Evolutionary conservation across 2,797 vertebrate genomes (phyloP), one percentile per base, ranked within the genome.

Genomic region (Clarias pachynema): DNA sequence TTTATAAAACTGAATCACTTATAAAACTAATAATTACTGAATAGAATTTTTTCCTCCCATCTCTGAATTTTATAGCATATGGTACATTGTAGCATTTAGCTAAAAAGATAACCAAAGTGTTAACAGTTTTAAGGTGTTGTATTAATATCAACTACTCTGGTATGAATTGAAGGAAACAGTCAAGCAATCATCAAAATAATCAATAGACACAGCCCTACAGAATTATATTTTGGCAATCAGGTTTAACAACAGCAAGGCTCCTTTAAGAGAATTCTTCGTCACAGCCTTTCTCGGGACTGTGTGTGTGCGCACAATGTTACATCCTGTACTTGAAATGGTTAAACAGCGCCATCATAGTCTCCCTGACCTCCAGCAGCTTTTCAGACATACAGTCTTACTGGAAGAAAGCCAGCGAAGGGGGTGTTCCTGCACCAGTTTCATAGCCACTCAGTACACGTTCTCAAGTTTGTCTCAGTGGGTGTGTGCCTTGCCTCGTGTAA

Each of bases 341-440:
- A 73, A 91, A 89, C 85, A 88, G 65, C 73, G 6, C 73, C 70
- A 31, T 85, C 78, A 31, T 88, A 87, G 74, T 93, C 93, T 89
- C 59, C 6, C 3, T 90, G 89, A 94, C 92, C 91, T 91, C 69
- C 65, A 60, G 56, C 15, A 65, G 66, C 62, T 66, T 9, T 60
- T 73, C 15, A 60, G 72, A 86, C 56, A 74, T 16, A 65, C 57
- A 59, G 44, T 0, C 79, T 81, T 34, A 92, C 89, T 93, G 92
- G 91, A 18, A 89, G 59, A 74, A 15, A 29, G 24, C n/a, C 70
- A 70, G 26, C 8, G 24, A 26, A 40, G 69, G 82, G 82, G 84
- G 80, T 62, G 80, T 80, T 84, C 63, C 37, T 8, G 4, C 68
- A 22, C 56, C 74, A 74, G 83, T 56, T 60, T 65, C 44, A n/a